Evolutionary conservation across 30 jellyfish, hydroid and myxozoan species (phyloP).

Genomic region (Phacellophora camtschatica): DNA sequence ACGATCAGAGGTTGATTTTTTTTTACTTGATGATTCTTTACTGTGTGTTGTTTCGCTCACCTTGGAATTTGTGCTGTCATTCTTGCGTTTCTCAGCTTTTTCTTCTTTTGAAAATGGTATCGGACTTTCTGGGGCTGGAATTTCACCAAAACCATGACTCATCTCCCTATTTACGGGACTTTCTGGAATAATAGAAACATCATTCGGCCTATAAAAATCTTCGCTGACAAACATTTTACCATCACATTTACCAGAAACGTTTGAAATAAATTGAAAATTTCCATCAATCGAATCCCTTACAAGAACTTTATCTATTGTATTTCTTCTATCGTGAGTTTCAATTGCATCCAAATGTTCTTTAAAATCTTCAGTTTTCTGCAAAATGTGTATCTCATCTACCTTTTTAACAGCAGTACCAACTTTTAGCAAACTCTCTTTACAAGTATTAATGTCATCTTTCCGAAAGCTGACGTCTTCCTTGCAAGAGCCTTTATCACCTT

Average conservation of each 20-base stretch:
- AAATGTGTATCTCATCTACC: background rate
- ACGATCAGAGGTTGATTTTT: conserved; percentile 31
- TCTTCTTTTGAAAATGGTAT: conserved; percentile 17
- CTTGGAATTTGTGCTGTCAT: conserved; percentile 48
- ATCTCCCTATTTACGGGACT: background rate
- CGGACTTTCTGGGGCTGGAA: conserved; percentile 18
- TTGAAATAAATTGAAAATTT: background rate
- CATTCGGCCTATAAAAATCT: no score
- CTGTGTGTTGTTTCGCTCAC: conserved; percentile 59
- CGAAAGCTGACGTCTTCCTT: no score
- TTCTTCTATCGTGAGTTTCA: background rate
- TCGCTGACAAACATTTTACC: no score
- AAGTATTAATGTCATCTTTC: no score
- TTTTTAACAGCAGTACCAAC: background rate
- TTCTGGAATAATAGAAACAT: no score
- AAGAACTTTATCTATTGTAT: background rate
- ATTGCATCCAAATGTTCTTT: background rate
- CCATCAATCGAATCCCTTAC: conserved; percentile 31
- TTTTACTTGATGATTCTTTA: conserved; percentile 39
- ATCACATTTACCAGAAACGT: no score
- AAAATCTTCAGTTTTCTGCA: background rate
- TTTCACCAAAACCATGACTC: background rate
- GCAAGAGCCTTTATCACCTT: no score
- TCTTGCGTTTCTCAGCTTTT: background rate
- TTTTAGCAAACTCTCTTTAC: background rate